Percentiles rank a stretch among this genome's conserved stretches.
These are phyloP conservation scores for Erinaceus europaeus DNA, from an alignment of 2,113 vertebrate genomes.

Conservation along the genomic window DNA sequence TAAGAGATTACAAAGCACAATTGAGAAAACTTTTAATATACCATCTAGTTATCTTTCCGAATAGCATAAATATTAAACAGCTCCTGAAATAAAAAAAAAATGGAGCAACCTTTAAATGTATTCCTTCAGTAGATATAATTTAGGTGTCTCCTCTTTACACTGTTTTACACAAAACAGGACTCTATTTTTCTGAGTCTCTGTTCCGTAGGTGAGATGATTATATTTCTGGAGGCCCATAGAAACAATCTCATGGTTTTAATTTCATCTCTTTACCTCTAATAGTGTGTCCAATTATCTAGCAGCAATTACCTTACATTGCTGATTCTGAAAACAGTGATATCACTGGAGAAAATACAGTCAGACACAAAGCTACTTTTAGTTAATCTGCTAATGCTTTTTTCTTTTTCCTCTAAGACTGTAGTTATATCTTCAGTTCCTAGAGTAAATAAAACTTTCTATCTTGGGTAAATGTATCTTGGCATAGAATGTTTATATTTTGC, in stretches of 20 bases:
- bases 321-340: constrained; percentile 51
- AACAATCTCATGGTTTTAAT: constrained; percentile 77
- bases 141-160: constrained; percentile 40
- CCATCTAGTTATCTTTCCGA: constrained; percentile 9
- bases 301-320: constrained; percentile 66
- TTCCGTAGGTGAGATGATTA: constrained; percentile 64
- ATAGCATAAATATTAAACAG: constrained; percentile 59
- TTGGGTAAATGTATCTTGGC: constrained; percentile 41
- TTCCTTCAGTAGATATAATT: constrained; percentile 45
- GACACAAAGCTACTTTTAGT: constrained; percentile 20
- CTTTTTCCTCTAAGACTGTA: constrained; percentile 31
- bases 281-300: constrained; percentile 61
- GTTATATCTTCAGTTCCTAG: constrained; percentile 23
- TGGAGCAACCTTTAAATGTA: constrained; percentile 32
- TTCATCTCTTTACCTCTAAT: constrained; percentile 67
- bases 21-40: constrained; percentile 40
- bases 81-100: neutral
- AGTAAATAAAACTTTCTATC: constrained; percentile 53
- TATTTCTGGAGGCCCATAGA: constrained; percentile 61
- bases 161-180: constrained; percentile 46
- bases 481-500: constrained; percentile 27
- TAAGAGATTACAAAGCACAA: neutral
- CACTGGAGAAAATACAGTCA: constrained; percentile 51
- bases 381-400: constrained; percentile 45
- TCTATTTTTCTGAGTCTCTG: constrained; percentile 57